Base-by-base conservation (phyloP, 37 sponge, comb jelly and placozoan genomes). In the Chondrilla cf. caribensis region DNA sequence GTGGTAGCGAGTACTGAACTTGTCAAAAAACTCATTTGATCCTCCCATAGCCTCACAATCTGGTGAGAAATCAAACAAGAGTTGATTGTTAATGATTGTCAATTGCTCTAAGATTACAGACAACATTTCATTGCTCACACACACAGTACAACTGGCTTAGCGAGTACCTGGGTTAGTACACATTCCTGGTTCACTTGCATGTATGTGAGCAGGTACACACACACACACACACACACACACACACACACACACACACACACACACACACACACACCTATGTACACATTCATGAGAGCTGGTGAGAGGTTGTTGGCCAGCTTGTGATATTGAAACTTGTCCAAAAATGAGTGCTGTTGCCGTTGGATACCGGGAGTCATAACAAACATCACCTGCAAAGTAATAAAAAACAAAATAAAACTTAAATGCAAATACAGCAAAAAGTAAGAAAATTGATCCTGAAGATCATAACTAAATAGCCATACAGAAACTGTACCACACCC, bases 11-110 rank as follows among this genome's bases (percentile, higher is more conserved):
- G 93, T 91, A n/a, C 84, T 86, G 84, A 97, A 97, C 90, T 97
- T 97, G 87, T 97, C 98, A 58, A 84, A 97, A 65, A 97, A 97
- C 88, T 97, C 98, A 75, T 91, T 95, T n/a, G 93, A 92, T 14
- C 93, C 93, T 6, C 98, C 98, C 84, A 95, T 97, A 14, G 55
- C 84, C 84, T 97, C 98, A 81, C 92, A 91, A 35, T 88, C 97
- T 90, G 73, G 77, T 44, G 41, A 87, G 2, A 21, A 54, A 58
- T 9, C n/a, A n/a, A n/a, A n/a, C n/a, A n/a, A n/a, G n/a, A n/a
- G n/a, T n/a, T n/a, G n/a, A n/a, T 14, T 22, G 29, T 21, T 54
- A 54, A 54, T 54, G 57, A 11, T 54, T 54, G 11, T 18, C 57
- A 54, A 18, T 17, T 54, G 11, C 11, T 54, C 57, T 54, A 54